Conservation (phyloP, 2,888 invertebrate species). For the Drosophila kambysellisi region DNA sequence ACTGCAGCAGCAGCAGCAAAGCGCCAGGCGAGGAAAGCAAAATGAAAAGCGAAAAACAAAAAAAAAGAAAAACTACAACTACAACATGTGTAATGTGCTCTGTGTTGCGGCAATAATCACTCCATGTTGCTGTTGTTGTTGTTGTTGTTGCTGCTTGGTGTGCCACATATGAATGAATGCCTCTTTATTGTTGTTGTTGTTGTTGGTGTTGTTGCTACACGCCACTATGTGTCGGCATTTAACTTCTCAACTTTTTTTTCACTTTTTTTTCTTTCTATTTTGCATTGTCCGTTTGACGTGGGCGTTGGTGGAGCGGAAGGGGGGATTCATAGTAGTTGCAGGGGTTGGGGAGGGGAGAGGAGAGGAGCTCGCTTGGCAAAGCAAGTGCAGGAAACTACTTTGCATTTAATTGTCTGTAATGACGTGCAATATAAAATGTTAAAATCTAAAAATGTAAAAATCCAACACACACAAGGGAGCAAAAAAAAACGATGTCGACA, state of each 20-base stretch:
- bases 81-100: slow-evolving; percentile 74
- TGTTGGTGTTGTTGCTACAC: slow-evolving; percentile 61
- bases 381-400: slow-evolving; percentile 85
- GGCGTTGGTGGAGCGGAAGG: slow-evolving; percentile 26
- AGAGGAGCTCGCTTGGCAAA: slow-evolving; percentile 60
- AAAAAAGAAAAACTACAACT: slow-evolving; percentile 40
- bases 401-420: slow-evolving; percentile 86
- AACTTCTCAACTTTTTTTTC: slow-evolving; percentile 78
- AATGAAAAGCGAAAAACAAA: slow-evolving; percentile 25
- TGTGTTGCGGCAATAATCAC: slow-evolving; percentile 80
- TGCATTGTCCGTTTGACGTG: slow-evolving; percentile 63
- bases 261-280: slow-evolving; percentile 55
- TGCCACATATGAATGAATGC: slow-evolving; percentile 80
- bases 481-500: background rate
- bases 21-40: slow-evolving; percentile 67
- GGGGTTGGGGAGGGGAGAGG: slow-evolving; percentile 40
- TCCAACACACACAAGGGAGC: slow-evolving; percentile 33
- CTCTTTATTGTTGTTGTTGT: slow-evolving; percentile 45
- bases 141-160: slow-evolving; percentile 50
- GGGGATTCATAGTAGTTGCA: background rate
- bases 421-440: slow-evolving; percentile 85
- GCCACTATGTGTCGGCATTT: slow-evolving; percentile 79
- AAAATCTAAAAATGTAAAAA: slow-evolving; percentile 80
- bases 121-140: slow-evolving; percentile 33
- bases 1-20: slow-evolving; percentile 42